Conservation (phyloP, 35 echinoderm and acorn worm species). For the Apostichopus parvimensis region DNA sequence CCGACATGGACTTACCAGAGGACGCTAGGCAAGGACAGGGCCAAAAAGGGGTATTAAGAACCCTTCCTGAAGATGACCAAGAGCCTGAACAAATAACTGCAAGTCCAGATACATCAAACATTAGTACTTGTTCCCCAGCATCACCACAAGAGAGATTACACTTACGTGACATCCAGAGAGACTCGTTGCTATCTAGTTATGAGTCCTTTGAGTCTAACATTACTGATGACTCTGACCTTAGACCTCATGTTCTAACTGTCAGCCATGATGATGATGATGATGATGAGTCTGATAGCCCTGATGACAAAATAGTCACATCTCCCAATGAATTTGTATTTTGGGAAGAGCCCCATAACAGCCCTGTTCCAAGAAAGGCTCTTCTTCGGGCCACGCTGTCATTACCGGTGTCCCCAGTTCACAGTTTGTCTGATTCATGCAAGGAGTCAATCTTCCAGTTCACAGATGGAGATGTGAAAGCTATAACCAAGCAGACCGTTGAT, state of each 20-base stretch:
- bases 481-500: not conserved
- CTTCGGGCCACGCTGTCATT: conserved; percentile 3
- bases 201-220: not conserved
- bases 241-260: not conserved
- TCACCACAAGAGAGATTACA: not conserved
- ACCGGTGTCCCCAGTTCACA: conserved; percentile 10
- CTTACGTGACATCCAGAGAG: not conserved
- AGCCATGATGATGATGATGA: not conserved
- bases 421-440: not conserved
- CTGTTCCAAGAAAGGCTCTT: conserved; percentile 9
- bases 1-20: conserved; percentile 28
- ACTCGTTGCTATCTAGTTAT: not conserved
- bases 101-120: not conserved
- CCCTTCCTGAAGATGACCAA: not conserved
- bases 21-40: not conserved
- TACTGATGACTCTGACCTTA: not conserved
- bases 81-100: not conserved
- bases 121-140: not conserved
- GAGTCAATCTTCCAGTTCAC: not conserved
- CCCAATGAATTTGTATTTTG: conserved; percentile 17
- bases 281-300: not conserved
- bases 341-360: conserved; percentile 22
- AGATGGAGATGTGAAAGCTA: not conserved
- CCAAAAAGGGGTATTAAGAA: not conserved
- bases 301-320: not conserved